These are phyloP conservation scores for Phaetusa simplex DNA, from an alignment of 2,113 vertebrate species.

Conservation along the genomic window DNA sequence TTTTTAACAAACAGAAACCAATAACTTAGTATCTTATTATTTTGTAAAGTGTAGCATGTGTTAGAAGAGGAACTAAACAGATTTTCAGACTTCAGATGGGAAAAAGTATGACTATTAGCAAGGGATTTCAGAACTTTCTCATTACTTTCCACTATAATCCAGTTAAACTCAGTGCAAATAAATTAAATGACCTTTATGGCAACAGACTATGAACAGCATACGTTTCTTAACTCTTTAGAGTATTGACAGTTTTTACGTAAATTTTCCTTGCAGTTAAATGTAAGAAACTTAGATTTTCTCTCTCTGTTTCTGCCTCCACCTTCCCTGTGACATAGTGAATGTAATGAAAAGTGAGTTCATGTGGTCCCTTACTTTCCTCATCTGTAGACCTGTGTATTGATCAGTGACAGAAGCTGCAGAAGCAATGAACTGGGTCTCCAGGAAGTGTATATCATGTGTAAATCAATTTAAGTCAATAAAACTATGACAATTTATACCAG, in stretches of 20 bases:
- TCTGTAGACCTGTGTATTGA: not conserved
- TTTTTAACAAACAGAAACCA: not conserved
- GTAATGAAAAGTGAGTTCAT: not conserved
- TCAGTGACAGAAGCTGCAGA: not conserved
- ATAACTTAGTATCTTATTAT: not conserved
- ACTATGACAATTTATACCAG: not conserved
- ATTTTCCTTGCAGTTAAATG: not conserved
- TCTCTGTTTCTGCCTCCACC: not conserved
- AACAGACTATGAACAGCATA: not conserved
- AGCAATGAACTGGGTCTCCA: not conserved
- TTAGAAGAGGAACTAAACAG: not conserved
- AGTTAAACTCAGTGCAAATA: not conserved
- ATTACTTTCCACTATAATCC: not conserved
- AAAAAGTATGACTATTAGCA: not conserved
- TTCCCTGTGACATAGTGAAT: fast-evolving
- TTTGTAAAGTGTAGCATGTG: not conserved
- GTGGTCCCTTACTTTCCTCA: not conserved
- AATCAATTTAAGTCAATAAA: not conserved
- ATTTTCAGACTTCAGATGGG: not conserved
- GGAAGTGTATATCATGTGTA: not conserved
- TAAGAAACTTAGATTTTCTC: not conserved
- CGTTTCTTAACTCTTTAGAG: not conserved
- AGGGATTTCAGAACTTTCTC: not conserved
- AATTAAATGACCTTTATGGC: not conserved
- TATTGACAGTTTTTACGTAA: not conserved